These are phyloP conservation scores for Anthopleura xanthogrammica DNA, from an alignment of 92 coral and sea anemone species.

Conservation along the genomic window DNA sequence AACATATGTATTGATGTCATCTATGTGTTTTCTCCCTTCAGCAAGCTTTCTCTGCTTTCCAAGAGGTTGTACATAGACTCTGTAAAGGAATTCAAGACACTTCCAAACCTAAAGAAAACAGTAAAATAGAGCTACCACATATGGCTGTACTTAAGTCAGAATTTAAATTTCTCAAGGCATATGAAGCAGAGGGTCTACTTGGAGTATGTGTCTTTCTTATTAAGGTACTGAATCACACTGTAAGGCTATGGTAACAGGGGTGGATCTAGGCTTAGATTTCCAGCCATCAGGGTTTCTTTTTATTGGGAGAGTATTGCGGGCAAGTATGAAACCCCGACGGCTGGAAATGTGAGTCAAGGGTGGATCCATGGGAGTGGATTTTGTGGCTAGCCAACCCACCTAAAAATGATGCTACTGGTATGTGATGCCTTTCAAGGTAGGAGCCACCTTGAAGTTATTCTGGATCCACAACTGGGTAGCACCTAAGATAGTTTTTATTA, in stretches of 20 bases:
- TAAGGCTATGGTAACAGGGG: no score
- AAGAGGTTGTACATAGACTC: slow-evolving; percentile 83
- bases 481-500: not conserved
- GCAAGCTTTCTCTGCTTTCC: slow-evolving; percentile 91
- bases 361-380: no score
- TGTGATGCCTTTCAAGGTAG: no score
- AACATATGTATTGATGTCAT: not conserved
- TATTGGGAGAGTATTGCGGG: no score
- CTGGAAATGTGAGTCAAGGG: no score
- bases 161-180: slow-evolving; percentile 94
- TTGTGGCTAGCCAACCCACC: no score
- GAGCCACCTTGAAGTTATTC: no score
- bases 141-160: slow-evolving; percentile 79
- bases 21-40: slow-evolving; percentile 15
- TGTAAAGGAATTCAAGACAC: slow-evolving; percentile 75
- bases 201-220: slow-evolving; percentile 94
- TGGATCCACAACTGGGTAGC: no score
- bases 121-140: slow-evolving; percentile 63
- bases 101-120: slow-evolving; percentile 17
- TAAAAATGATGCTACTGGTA: no score
- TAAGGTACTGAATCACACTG: slow-evolving; percentile 50
- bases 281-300: no score
- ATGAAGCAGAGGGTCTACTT: slow-evolving; percentile 92
- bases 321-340: no score
- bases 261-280: no score